Evolutionary conservation across 2,797 vertebrate genomes (phyloP).

Genomic region (Eulemur coronatus): DNA sequence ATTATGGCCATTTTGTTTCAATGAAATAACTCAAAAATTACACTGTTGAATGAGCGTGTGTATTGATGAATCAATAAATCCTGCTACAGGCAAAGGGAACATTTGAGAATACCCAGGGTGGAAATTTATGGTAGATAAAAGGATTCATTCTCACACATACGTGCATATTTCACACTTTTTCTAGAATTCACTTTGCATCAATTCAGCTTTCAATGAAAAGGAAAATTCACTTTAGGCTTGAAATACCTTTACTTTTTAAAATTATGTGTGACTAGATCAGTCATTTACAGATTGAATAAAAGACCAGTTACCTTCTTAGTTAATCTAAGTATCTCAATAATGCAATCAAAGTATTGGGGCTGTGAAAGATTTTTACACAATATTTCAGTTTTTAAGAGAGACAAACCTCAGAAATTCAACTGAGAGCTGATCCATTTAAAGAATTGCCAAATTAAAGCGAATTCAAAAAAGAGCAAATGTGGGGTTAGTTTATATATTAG

Average conservation of each 20-base stretch:
- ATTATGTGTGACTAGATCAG: neutral
- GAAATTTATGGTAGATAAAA: constrained; percentile 31
- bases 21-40: constrained; percentile 82
- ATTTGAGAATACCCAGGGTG: neutral
- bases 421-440: neutral
- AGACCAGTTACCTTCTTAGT: neutral
- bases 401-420: neutral
- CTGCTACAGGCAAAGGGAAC: neutral
- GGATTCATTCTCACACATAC: neutral
- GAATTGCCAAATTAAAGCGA: neutral
- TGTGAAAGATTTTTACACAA: neutral
- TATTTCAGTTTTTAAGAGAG: neutral
- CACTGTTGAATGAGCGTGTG: constrained; percentile 65
- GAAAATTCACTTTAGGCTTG: neutral
- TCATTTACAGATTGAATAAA: neutral
- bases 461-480: neutral
- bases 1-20: constrained; percentile 77
- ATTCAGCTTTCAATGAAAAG: neutral
- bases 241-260: neutral
- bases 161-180: neutral
- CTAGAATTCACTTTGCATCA: neutral
- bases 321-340: neutral
- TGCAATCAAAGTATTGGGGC: neutral
- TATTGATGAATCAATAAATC: constrained; percentile 42
- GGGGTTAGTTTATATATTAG: neutral